These are phyloP conservation scores for Chitala chitala DNA, from an alignment of 2,113 vertebrate genomes.

Conservation along the genomic window DNA sequence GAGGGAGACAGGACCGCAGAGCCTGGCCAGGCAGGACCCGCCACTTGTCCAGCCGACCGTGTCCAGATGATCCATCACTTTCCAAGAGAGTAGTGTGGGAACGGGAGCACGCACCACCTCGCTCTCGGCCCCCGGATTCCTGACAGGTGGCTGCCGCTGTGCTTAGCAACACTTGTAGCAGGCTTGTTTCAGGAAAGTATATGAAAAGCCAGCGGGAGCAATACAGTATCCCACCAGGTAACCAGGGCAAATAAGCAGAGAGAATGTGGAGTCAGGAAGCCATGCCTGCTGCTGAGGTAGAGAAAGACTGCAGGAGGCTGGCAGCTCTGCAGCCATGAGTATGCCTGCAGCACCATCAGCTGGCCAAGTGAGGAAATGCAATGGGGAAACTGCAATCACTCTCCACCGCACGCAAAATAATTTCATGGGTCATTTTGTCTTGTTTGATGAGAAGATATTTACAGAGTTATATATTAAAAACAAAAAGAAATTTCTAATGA, in stretches of 20 bases:
- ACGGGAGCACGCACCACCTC: conserved; percentile 66
- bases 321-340: neutral
- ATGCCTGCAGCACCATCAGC: conserved; percentile 51
- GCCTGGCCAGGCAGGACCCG: neutral
- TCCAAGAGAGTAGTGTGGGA: conserved; percentile 83
- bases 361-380: conserved; percentile 34
- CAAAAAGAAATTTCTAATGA: neutral
- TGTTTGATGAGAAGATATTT: neutral
- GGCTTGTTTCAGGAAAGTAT: conserved; percentile 47
- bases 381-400: neutral
- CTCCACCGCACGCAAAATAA: neutral
- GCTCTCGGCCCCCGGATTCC: conserved; percentile 65
- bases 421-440: neutral
- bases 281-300: conserved; percentile 48
- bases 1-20: neutral
- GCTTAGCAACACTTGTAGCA: conserved; percentile 78
- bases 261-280: conserved; percentile 50
- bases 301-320: neutral
- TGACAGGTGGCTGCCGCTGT: conserved; percentile 71
- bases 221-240: conserved; percentile 73
- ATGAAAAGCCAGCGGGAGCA: conserved; percentile 71
- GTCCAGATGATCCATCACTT: conserved; percentile 78
- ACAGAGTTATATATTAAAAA: too few relatives aligned
- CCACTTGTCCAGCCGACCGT: conserved; percentile 18
- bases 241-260: conserved; percentile 57